A percentile compares a stretch with the other conserved stretches of the same genome.
phyloP scores from a whole-genome alignment of 2,797 vertebrate species.

The Sebastes matsubarae region DNA sequence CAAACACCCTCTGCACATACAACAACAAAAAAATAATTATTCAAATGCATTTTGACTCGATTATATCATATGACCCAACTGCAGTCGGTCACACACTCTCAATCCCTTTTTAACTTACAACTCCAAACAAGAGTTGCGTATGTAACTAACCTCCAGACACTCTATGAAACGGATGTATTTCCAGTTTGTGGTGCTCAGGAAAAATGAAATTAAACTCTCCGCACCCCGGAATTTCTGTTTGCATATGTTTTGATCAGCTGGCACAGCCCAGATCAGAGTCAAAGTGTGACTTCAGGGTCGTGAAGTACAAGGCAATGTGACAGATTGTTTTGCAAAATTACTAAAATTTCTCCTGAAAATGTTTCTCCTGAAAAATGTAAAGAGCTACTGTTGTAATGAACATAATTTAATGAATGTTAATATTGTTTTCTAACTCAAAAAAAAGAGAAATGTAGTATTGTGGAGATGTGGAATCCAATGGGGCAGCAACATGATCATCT shows the following conservation, averaged over 20 bases:
- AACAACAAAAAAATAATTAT: neutral
- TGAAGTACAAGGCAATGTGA: neutral
- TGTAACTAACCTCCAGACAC: no score
- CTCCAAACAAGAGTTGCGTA: neutral
- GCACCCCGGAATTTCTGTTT: no score
- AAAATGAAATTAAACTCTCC: neutral
- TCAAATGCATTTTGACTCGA: neutral
- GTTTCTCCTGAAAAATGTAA: no score
- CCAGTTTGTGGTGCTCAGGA: neutral
- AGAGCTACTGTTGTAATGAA: neutral
- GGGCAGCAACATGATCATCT: no score
- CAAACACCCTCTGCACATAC: neutral
- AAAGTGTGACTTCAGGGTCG: neutral
- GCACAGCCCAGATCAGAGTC: neutral
- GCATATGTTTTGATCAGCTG: neutral
- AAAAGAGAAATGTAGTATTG: no score
- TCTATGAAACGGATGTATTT: neutral
- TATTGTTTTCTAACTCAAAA: neutral
- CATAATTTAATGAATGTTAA: neutral
- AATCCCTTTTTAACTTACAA: neutral
- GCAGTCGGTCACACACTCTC: neutral
- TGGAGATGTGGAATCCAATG: neutral
- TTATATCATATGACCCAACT: neutral
- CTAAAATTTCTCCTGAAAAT: neutral
- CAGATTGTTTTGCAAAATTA: neutral